A percentile compares a stretch with the other conserved stretches of the same genome.
Evolutionary conservation across 2,888 invertebrate species (phyloP).

Genomic region (Andrena flavipes): DNA sequence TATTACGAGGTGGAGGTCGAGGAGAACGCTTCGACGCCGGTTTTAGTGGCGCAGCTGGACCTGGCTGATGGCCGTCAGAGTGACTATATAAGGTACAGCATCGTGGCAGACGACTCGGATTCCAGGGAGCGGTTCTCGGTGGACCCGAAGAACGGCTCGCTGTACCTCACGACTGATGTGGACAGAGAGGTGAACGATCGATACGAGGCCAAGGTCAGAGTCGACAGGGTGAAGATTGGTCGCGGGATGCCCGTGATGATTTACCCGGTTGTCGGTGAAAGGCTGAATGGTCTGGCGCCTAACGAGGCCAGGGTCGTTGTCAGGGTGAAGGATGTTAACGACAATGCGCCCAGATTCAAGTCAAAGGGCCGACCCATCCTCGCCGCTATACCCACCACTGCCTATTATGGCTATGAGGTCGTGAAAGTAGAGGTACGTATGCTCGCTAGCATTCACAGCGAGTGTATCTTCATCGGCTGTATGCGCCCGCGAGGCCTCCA

Average conservation of each 20-base stretch:
- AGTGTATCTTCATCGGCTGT: neutral
- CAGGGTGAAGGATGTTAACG: conserved; percentile 92
- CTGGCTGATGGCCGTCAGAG: conserved; percentile 89
- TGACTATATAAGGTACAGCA: conserved; percentile 88
- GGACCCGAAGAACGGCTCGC: conserved; percentile 91
- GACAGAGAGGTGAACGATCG: conserved; percentile 90
- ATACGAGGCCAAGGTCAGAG: conserved; percentile 87
- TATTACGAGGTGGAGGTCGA: conserved; percentile 94
- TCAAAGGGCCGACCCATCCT: conserved; percentile 92
- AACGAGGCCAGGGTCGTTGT: conserved; percentile 93
- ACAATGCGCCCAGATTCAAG: conserved; percentile 92
- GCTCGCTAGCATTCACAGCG: neutral
- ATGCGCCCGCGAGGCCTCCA: conserved; percentile 9
- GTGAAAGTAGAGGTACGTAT: conserved; percentile 89
- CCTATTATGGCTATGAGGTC: conserved; percentile 93
- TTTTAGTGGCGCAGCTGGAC: conserved; percentile 91
- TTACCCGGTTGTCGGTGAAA: conserved; percentile 91
- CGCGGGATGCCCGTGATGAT: conserved; percentile 91
- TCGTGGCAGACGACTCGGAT: conserved; percentile 87
- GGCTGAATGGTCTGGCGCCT: conserved; percentile 88
- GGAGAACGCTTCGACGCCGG: conserved; percentile 92
- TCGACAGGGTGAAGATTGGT: conserved; percentile 87
- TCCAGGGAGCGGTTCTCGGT: conserved; percentile 89
- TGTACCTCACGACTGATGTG: conserved; percentile 90
- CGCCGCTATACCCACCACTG: conserved; percentile 93